phyloP scores from a whole-genome alignment of 2,888 invertebrate genomes.

The Trimorus sp. region DNA sequence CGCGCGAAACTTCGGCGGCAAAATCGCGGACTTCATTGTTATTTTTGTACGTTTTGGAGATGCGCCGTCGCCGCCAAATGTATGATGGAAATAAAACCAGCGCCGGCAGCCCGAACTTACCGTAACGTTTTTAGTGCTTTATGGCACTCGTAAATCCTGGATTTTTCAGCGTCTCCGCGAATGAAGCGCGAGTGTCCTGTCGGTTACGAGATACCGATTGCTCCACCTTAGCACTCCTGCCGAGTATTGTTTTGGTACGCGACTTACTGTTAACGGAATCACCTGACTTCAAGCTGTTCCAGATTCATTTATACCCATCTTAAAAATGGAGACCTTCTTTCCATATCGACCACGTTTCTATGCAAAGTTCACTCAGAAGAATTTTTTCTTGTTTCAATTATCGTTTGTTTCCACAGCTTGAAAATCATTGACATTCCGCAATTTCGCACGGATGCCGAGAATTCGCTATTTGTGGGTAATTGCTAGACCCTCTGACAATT shows the following conservation, averaged over 20 bases:
- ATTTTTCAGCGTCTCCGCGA: conserved; percentile 56
- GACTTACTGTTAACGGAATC: conserved; percentile 1
- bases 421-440: too few relatives aligned
- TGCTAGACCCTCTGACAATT: conserved; percentile 18
- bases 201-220: conserved; percentile 51
- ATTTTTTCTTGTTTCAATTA: too few relatives aligned
- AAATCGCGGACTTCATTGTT: conserved; percentile 64
- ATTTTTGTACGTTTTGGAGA: conserved; percentile 67
- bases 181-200: conserved; percentile 52
- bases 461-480: conserved; percentile 15
- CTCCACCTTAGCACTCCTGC: conserved; percentile 28
- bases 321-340: too few relatives aligned
- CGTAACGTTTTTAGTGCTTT: conserved; percentile 67
- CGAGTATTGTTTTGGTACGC: background rate
- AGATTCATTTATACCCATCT: too few relatives aligned
- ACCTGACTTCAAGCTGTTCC: background rate
- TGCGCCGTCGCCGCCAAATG: conserved; percentile 62
- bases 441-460: background rate
- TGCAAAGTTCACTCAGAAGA: conserved; percentile 20
- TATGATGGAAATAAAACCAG: conserved; percentile 66
- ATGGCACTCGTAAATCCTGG: conserved; percentile 65
- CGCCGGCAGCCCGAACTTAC: conserved; percentile 59
- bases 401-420: too few relatives aligned
- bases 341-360: too few relatives aligned
- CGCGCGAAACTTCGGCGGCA: conserved; percentile 58